These are phyloP conservation scores for Lacanobia wlatinum DNA, from an alignment of 2,888 invertebrate species.

Conservation along the genomic window DNA sequence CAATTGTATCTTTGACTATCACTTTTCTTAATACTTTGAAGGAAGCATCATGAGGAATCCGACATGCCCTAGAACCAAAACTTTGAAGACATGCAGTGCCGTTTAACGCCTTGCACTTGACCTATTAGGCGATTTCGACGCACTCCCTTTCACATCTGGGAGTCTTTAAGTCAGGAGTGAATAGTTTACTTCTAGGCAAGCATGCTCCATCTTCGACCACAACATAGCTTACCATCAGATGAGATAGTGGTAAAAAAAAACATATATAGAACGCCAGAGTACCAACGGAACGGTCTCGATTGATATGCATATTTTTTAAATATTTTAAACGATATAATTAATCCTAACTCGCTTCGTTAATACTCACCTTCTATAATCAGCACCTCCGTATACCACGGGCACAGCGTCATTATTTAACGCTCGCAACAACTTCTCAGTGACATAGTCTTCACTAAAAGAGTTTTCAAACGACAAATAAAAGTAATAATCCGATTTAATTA, in stretches of 20 bases:
- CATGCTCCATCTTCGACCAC: too few species aligned
- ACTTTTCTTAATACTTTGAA: background rate
- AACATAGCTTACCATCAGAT: too few species aligned
- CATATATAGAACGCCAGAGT: background rate
- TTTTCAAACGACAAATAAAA: constrained; percentile 84
- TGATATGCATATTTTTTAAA: background rate
- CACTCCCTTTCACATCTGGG: background rate
- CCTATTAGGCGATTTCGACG: background rate
- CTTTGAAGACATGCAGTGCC: too few species aligned
- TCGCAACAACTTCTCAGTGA: constrained; percentile 74
- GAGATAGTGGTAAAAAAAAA: too few species aligned
- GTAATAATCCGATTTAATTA: constrained; percentile 70
- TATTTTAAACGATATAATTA: background rate
- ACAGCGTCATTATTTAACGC: constrained; percentile 87
- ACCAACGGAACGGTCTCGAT: too few species aligned
- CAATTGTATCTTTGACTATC: too few species aligned
- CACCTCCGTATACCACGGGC: constrained; percentile 93
- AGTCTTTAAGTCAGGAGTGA: too few species aligned
- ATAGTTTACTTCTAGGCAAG: too few species aligned
- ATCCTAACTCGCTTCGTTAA: background rate
- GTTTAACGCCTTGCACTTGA: too few species aligned
- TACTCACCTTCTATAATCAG: constrained; percentile 78
- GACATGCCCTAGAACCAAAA: too few species aligned
- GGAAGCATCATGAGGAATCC: background rate
- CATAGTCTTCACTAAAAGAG: constrained; percentile 79